phyloP scores from a whole-genome alignment of 2,113 vertebrate genomes.

The Epinephelus moara region DNA sequence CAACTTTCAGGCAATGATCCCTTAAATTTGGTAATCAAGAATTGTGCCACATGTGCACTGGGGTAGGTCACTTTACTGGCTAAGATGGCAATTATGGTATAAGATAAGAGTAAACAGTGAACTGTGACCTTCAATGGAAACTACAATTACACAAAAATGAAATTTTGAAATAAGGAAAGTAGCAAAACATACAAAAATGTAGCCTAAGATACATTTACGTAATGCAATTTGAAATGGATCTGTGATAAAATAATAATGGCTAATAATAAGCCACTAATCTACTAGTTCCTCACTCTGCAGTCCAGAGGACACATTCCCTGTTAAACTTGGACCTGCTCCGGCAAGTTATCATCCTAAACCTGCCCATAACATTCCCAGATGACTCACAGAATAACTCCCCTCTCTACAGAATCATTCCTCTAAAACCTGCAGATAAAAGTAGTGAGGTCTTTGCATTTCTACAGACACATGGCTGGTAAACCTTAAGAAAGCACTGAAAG shows the following conservation, averaged over 20 bases:
- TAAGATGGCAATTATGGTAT: too few species aligned
- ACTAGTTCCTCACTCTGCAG: not conserved
- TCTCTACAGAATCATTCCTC: not conserved
- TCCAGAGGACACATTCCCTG: not conserved
- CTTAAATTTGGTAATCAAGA: not conserved
- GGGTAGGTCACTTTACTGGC: too few species aligned
- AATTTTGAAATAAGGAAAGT: too few species aligned
- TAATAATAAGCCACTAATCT: conserved; percentile 5
- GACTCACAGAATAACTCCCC: not conserved
- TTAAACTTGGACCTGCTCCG: not conserved
- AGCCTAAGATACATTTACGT: too few species aligned
- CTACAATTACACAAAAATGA: too few species aligned
- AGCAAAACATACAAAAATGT: too few species aligned
- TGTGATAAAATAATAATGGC: not conserved
- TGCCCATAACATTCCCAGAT: not conserved
- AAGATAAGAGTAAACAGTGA: too few species aligned
- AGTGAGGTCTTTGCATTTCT: not conserved
- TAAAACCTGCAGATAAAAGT: not conserved
- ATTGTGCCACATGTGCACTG: not conserved
- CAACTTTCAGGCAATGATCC: too few species aligned
- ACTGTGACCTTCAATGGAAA: too few species aligned
- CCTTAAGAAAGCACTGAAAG: not conserved
- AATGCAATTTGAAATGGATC: not conserved
- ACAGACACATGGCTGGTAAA: not conserved
- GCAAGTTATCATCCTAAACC: not conserved